phyloP scores from a whole-genome alignment of 2,113 vertebrate species.

The Hystrix cristata region DNA sequence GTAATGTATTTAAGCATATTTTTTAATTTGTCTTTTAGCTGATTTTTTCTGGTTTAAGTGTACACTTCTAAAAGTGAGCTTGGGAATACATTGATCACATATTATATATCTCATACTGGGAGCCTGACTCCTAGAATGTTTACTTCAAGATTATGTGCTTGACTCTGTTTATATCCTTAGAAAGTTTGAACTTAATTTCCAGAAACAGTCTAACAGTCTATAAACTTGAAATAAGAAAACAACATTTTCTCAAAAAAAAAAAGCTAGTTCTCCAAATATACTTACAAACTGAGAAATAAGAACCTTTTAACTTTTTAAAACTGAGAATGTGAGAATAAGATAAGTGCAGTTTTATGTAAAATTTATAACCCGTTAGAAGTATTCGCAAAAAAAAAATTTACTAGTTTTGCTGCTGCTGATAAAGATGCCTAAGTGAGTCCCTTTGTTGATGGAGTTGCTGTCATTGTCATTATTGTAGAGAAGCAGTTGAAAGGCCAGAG shows the following conservation, averaged over 20 bases:
- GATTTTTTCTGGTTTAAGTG: constrained; percentile 11
- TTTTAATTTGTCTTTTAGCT: constrained; percentile 17
- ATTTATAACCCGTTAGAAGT: background rate
- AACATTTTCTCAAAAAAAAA: background rate
- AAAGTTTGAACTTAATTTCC: constrained; percentile 37
- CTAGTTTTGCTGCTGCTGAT: background rate
- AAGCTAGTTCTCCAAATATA: background rate
- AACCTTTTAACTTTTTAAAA: background rate
- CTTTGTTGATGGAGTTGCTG: background rate
- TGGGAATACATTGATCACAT: background rate
- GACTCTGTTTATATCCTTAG: constrained; percentile 32
- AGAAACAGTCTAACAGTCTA: constrained; percentile 1
- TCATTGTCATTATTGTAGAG: background rate
- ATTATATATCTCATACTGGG: background rate
- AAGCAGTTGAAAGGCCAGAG: background rate
- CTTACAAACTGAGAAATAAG: background rate
- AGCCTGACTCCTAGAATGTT: background rate
- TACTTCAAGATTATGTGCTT: background rate
- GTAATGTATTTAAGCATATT: background rate
- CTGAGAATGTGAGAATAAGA: background rate
- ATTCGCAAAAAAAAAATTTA: background rate
- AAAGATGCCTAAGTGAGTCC: background rate
- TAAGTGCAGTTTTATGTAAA: background rate
- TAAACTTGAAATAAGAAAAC: background rate
- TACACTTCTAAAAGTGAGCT: background rate